These are phyloP conservation scores for Orchestes rusci DNA, from an alignment of 2,888 invertebrate species.

Conservation along the genomic window DNA sequence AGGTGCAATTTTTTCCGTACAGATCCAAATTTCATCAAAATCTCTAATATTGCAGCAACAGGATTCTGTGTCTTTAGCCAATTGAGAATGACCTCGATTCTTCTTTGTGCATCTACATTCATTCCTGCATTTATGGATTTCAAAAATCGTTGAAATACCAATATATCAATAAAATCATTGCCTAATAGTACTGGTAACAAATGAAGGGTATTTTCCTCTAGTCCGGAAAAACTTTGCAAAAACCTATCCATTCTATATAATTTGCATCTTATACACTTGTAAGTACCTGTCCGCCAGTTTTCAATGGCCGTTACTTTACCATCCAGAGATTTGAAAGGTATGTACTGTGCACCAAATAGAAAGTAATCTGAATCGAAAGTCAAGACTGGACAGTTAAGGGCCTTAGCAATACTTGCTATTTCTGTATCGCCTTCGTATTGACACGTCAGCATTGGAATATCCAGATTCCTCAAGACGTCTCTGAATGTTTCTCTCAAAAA, in stretches of 20 bases:
- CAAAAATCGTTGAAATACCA: slow-evolving; percentile 62
- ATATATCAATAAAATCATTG: slow-evolving; percentile 76
- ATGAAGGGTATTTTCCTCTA: slow-evolving; percentile 57
- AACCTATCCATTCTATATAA: slow-evolving; percentile 68
- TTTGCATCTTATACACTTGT: slow-evolving; percentile 56
- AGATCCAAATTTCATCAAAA: slow-evolving; percentile 56
- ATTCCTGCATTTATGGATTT: slow-evolving; percentile 51
- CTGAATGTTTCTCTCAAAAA: slow-evolving; percentile 68
- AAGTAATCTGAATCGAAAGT: slow-evolving; percentile 95
- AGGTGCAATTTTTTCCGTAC: slow-evolving; percentile 49
- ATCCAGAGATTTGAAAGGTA: slow-evolving; percentile 66
- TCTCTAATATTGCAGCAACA: slow-evolving; percentile 62
- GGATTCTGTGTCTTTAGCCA: slow-evolving; percentile 70
- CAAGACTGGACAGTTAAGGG: slow-evolving; percentile 75
- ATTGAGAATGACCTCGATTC: slow-evolving; percentile 61
- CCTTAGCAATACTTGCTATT: slow-evolving; percentile 72
- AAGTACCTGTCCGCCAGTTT: slow-evolving; percentile 35
- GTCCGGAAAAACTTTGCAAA: slow-evolving; percentile 55
- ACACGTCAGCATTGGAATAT: slow-evolving; percentile 62
- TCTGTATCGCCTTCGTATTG: slow-evolving; percentile 87
- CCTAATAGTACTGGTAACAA: slow-evolving; percentile 78
- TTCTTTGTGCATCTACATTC: slow-evolving; percentile 53
- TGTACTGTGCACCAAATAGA: slow-evolving; percentile 75
- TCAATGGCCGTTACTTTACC: slow-evolving; percentile 25
- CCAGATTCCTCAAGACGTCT: slow-evolving; percentile 58